These are phyloP conservation scores for human (Homo sapiens) DNA, from an alignment of 2,113 vertebrate species.

Conservation along the genomic window GRCh38 chr11:64434501-64435000, in stretches of 20 bases:
- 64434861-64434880: neutral
- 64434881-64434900: neutral
- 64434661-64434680: neutral
- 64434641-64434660: too few species aligned
- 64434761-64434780: neutral
- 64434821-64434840: neutral
- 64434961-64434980: neutral
- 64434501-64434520: neutral
- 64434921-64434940: neutral
- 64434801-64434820: too few species aligned
- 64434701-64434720: accelerated
- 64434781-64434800: neutral
- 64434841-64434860: neutral
- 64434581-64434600: neutral
- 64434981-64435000: neutral
- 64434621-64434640: neutral
- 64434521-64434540: neutral
- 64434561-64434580: accelerated
- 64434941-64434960: neutral
- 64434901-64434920: neutral
- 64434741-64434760: accelerated
- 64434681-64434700: neutral
- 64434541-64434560: accelerated
- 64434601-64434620: accelerated
- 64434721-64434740: neutral